A percentile compares a stretch with the other conserved stretches of the same genome.
Evolutionary conservation across 2,113 vertebrate species (phyloP).

Genomic region (Hippocampus guttulatus): DNA sequence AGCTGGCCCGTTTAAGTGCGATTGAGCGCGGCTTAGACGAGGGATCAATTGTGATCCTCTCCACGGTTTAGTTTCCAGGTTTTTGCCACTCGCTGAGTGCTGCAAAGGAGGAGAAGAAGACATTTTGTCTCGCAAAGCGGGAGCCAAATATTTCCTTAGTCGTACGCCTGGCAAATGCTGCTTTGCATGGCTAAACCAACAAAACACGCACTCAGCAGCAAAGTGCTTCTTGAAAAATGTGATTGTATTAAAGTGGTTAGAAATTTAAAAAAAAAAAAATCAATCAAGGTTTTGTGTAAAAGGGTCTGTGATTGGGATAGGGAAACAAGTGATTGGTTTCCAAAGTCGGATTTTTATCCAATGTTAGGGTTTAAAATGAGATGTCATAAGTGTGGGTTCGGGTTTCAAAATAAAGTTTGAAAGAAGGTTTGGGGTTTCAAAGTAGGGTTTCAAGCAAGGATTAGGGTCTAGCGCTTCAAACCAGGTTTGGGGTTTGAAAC

Average conservation of each 20-base stretch:
- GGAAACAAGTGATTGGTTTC: no score
- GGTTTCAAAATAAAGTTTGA: no score
- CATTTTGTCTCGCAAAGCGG: constrained; percentile 64
- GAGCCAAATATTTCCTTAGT: constrained; percentile 66
- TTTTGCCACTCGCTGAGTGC: constrained; percentile 61
- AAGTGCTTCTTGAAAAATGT: background rate
- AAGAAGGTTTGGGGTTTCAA: no score
- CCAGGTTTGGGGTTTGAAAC: no score
- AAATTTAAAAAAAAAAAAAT: background rate
- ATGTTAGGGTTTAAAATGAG: no score
- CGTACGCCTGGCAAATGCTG: constrained; percentile 36
- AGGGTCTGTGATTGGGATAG: background rate
- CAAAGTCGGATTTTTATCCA: no score
- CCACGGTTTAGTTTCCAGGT: constrained; percentile 73
- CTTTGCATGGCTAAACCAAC: constrained; percentile 30
- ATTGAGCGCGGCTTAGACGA: constrained; percentile 74
- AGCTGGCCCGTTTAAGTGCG: constrained; percentile 72
- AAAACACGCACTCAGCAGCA: constrained; percentile 11
- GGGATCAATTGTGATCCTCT: constrained; percentile 77
- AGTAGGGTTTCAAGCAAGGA: no score
- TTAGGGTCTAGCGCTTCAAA: no score
- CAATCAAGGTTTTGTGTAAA: background rate
- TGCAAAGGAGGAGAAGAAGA: constrained; percentile 52
- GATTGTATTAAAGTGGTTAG: background rate
- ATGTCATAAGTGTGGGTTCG: no score